Evolutionary conservation across 2,797 vertebrate genomes (phyloP).

Genomic region (Myoxocephalus aenaeus): DNA sequence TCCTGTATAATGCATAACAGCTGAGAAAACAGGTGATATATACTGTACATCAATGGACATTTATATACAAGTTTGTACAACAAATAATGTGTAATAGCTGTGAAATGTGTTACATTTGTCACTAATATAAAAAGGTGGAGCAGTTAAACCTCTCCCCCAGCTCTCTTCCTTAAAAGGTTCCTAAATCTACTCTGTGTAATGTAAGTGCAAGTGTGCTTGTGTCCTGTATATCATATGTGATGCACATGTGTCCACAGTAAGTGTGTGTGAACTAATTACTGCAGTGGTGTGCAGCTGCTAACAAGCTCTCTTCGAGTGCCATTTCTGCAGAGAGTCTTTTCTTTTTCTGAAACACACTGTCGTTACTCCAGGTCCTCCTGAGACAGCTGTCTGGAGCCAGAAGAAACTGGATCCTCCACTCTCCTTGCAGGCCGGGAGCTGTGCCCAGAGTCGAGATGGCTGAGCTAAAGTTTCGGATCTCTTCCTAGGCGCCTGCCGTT

Average conservation of each 20-base stretch:
- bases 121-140: constrained; percentile 19
- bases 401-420: constrained; percentile 64
- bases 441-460: constrained; percentile 47
- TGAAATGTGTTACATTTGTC: constrained; percentile 56
- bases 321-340: constrained; percentile 44
- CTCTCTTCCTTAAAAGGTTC: constrained; percentile 12
- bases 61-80: constrained; percentile 63
- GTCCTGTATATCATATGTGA: constrained; percentile 10
- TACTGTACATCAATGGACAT: constrained; percentile 37
- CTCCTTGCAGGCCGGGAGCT: constrained; percentile 15
- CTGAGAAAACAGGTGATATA: constrained; percentile 37
- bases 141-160: neutral
- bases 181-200: constrained; percentile 18
- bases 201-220: constrained; percentile 52
- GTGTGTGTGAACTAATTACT: constrained; percentile 45
- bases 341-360: constrained; percentile 10
- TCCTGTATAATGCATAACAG: constrained; percentile 41
- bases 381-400: constrained; percentile 61
- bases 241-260: constrained; percentile 10
- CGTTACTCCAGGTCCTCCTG: constrained; percentile 46
- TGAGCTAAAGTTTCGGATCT: constrained; percentile 58
- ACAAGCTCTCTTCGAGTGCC: constrained; percentile 54
- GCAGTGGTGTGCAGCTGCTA: constrained; percentile 34
- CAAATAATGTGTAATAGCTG: constrained; percentile 18
- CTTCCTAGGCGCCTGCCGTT: constrained; percentile 45